These are phyloP conservation scores for Procavia capensis DNA, from an alignment of 2,113 vertebrate genomes.

Conservation along the genomic window DNA sequence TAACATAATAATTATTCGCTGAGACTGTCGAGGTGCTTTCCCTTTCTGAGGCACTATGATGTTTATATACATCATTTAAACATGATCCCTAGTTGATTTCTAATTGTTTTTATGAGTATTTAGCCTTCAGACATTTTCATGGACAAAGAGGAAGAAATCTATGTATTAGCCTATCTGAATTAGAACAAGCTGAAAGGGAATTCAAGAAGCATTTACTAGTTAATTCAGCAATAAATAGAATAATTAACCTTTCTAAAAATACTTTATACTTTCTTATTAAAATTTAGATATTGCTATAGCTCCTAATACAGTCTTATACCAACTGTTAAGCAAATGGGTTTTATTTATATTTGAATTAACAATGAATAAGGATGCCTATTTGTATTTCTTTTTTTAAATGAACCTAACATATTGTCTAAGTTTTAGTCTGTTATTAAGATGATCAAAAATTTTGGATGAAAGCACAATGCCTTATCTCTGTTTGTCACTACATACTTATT, in stretches of 20 bases:
- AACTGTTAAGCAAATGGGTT: slow-evolving; percentile 49
- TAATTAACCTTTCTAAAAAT: neutral
- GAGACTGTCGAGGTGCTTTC: neutral
- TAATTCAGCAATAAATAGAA: neutral
- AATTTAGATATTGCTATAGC: neutral
- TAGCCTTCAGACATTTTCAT: neutral
- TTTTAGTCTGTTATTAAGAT: neutral
- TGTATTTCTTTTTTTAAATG: neutral
- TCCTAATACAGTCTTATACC: neutral
- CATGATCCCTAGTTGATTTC: neutral
- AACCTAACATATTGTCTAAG: neutral
- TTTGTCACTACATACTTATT: neutral
- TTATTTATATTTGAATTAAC: slow-evolving; percentile 30
- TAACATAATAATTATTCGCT: neutral
- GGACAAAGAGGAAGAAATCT: neutral
- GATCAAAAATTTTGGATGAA: neutral
- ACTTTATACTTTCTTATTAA: neutral
- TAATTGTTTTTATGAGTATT: neutral
- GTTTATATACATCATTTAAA: neutral
- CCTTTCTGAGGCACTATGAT: neutral
- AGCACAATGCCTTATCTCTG: neutral
- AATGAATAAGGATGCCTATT: neutral
- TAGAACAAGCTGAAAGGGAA: neutral
- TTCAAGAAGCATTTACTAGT: neutral
- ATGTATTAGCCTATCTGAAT: neutral